phyloP scores from a whole-genome alignment of 2,888 invertebrate genomes.

The Heteromyza rotundicornis region DNA sequence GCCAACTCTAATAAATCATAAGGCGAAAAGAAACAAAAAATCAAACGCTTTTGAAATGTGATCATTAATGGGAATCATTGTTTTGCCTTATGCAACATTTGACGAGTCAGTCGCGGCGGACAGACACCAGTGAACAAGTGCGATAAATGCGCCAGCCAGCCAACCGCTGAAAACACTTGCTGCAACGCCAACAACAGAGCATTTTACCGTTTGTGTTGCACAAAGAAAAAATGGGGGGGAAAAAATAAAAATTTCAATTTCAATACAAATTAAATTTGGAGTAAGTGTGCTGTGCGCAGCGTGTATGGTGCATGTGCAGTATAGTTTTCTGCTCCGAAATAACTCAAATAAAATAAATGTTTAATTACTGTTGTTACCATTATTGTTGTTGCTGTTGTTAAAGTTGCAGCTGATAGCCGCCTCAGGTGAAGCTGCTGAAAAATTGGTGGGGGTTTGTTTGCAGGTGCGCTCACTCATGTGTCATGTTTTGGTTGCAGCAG shows the following conservation, averaged over 20 bases:
- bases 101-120: constrained; percentile 7
- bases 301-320: not conserved
- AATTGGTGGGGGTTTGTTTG: too few species aligned
- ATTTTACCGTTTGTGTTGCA: too few species aligned
- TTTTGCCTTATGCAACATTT: constrained; percentile 7
- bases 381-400: constrained; percentile 47
- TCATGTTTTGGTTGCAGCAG: too few species aligned
- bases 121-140: constrained; percentile 3
- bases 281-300: constrained; percentile 10
- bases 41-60: constrained; percentile 4
- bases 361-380: constrained; percentile 42
- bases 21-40: not conserved
- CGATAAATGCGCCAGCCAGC: not conserved
- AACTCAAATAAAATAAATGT: constrained; percentile 54
- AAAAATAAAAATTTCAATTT: constrained; percentile 12
- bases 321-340: constrained; percentile 31
- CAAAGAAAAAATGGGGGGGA: too few species aligned
- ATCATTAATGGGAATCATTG: not conserved
- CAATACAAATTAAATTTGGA: constrained; percentile 22
- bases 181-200: too few species aligned
- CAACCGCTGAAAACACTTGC: not conserved
- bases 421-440: constrained; percentile 12
- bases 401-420: constrained; percentile 4
- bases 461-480: too few species aligned
- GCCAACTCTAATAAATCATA: constrained; percentile 13